These are phyloP conservation scores for Calidris pugnax DNA, from an alignment of 2,113 vertebrate genomes.

Conservation along the genomic window DNA sequence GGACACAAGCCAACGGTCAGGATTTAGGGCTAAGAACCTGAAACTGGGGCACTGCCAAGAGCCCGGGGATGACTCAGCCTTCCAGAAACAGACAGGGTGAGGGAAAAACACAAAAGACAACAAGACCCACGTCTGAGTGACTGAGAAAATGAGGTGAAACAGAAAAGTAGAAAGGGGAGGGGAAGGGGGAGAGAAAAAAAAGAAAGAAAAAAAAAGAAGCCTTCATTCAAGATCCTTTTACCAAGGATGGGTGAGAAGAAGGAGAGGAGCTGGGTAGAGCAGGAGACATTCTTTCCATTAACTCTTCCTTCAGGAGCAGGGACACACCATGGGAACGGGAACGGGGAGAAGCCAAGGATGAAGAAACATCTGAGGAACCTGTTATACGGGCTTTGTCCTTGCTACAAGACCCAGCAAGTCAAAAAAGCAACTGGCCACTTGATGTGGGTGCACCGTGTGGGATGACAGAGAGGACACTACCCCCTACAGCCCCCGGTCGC, in stretches of 20 bases:
- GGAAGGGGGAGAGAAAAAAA: not conserved
- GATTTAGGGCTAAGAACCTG: slow-evolving; percentile 26
- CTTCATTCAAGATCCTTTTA: not conserved
- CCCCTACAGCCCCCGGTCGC: accelerated
- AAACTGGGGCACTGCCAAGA: not conserved
- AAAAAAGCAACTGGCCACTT: not conserved
- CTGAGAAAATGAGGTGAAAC: not conserved
- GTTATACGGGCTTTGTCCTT: not conserved
- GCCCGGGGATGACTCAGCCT: not conserved
- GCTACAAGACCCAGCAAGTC: not conserved
- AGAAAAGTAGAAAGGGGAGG: accelerated
- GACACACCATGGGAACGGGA: not conserved
- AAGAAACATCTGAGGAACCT: not conserved
- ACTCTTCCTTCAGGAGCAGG: not conserved
- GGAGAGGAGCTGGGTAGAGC: not conserved
- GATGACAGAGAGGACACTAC: not conserved
- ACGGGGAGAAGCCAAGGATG: not conserved
- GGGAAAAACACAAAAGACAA: not conserved
- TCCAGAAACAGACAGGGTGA: not conserved
- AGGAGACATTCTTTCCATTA: not conserved
- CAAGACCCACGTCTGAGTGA: not conserved
- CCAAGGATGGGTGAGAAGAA: not conserved
- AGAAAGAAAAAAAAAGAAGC: no score
- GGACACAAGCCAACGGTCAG: not conserved
- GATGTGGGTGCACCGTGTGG: accelerated